A percentile compares a stretch with the other conserved stretches of the same genome.
phyloP scores from a whole-genome alignment of 2,113 vertebrate genomes.

The Herpailurus yagouaroundi region DNA sequence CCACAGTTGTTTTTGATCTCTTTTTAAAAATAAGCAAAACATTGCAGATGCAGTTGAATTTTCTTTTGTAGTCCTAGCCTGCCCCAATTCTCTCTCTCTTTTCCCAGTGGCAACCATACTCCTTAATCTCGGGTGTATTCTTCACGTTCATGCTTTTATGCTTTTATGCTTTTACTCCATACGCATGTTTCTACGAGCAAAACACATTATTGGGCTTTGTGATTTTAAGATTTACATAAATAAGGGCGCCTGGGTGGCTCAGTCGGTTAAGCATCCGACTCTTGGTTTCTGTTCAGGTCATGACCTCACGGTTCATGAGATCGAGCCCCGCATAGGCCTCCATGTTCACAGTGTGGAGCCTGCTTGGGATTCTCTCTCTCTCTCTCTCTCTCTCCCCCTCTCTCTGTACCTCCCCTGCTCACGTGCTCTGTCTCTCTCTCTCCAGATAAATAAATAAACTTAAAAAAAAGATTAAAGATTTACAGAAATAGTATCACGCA shows the following conservation, averaged over 20 bases:
- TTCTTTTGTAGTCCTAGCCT: constrained; percentile 10
- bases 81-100: background rate
- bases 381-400: no score
- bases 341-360: no score
- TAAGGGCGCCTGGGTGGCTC: no score
- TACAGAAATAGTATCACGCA: background rate
- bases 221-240: constrained; percentile 35
- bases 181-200: background rate
- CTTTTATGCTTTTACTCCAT: background rate
- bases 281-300: no score
- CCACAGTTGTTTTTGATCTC: background rate
- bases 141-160: background rate
- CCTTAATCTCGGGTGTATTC: background rate
- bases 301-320: no score
- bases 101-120: background rate
- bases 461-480: background rate
- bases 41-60: background rate
- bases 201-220: background rate
- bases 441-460: no score
- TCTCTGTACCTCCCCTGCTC: no score
- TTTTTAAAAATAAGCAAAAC: constrained; percentile 46
- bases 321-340: no score
- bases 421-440: no score
- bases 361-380: no score
- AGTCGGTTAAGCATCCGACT: no score